Evolutionary conservation across 2,888 invertebrate species (phyloP), one percentile per base, ranked within the genome.

Genomic region (Cremastinae sp.): DNA sequence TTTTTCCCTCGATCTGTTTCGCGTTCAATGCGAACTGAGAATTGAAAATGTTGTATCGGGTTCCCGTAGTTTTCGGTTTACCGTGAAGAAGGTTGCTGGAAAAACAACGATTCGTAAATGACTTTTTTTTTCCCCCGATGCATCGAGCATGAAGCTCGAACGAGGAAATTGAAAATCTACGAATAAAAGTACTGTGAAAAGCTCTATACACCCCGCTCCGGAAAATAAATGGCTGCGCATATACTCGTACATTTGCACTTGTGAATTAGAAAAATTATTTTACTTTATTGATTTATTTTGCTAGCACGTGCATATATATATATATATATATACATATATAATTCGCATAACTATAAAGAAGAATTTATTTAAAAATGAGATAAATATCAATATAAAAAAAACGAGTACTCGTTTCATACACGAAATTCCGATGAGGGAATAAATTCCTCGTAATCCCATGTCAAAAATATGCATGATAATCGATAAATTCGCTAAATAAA

Each of bases 151-250:
- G 64, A n/a, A 47, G 16, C 36, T 38, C 62, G 47, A 34, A 34
- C 10, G 16, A 49, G 47, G 12, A 28, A 75, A 75, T 70, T 70
- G 75, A 45, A 77, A 78, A 73, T 65, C 70, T 8, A 10, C 38
- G 38, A 12, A 20, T 38, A 12, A 22, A 49, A 16, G 14, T 10
- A 28, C 5, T 3, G 5, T 5, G 28, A 28, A 28, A 3, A 28
- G 28, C 28, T 5, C 5, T 2, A 28, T 28, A 3, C n/a, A n/a
- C n/a, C n/a, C n/a, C n/a, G n/a, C n/a, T 20, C n/a, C 34, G 45
- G 10, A 14, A 1, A 1, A 58, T 10, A 69, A 59, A 51, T 45
- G 53, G 10, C n/a, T n/a, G n/a, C n/a, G n/a, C n/a, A n/a, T n/a
- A n/a, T n/a, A n/a, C n/a, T n/a, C n/a, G n/a, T n/a, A n/a, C n/a